A percentile compares a stretch with the other conserved stretches of the same genome.
phyloP scores from a whole-genome alignment of 2,888 invertebrate genomes.

The Protophormia terraenovae region DNA sequence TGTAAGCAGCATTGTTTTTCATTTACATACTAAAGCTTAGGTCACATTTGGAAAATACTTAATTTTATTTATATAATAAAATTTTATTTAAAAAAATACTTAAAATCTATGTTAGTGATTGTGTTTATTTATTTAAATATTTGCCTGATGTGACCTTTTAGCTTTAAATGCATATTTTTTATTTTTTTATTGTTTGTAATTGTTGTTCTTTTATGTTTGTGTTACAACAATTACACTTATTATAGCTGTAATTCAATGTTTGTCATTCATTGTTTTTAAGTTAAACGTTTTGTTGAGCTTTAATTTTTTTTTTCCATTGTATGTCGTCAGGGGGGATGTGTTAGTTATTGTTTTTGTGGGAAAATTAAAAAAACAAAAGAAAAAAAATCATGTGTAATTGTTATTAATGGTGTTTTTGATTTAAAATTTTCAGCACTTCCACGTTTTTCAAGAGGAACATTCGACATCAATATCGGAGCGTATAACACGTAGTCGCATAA shows the following conservation, averaged over 20 bases:
- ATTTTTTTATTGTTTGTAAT: background rate
- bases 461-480: conserved; percentile 85
- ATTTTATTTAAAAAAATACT: background rate
- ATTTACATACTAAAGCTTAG: background rate
- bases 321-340: background rate
- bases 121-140: background rate
- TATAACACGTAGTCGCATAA: conserved; percentile 88
- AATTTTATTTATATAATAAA: conserved; percentile 13
- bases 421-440: conserved; percentile 84
- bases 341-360: background rate
- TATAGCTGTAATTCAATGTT: background rate
- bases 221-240: background rate
- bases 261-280: conserved; percentile 4
- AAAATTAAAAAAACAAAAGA: no score
- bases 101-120: background rate
- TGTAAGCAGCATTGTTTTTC: conserved; percentile 74
- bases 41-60: background rate
- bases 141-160: no score
- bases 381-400: no score
- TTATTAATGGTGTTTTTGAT: background rate
- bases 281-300: conserved; percentile 4
- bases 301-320: no score
- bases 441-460: conserved; percentile 86
- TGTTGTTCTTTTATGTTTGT: background rate
- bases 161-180: no score